These are phyloP conservation scores for Echinops telfairi DNA, from an alignment of 2,113 vertebrate species.

Conservation along the genomic window DNA sequence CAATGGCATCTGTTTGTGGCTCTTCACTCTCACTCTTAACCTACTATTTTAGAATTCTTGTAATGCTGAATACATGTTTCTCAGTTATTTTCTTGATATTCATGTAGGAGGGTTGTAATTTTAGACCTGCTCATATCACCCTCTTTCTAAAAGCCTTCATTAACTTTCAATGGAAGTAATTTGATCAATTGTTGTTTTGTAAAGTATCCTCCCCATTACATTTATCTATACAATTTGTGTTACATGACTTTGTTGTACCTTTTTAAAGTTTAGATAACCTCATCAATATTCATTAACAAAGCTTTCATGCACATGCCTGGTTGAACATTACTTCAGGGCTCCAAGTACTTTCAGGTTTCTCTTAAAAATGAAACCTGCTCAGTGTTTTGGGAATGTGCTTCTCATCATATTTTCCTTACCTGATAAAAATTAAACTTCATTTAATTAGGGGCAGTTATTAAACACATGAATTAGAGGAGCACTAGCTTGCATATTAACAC, in stretches of 20 bases:
- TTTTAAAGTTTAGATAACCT: neutral
- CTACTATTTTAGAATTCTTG: neutral
- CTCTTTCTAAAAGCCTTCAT: neutral
- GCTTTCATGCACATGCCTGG: neutral
- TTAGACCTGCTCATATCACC: neutral
- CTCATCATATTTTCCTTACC: conserved; percentile 28
- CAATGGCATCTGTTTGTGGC: neutral
- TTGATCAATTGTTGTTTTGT: neutral
- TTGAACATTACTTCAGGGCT: neutral
- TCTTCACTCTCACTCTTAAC: neutral
- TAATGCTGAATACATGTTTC: neutral
- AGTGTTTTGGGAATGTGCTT: conserved; percentile 19
- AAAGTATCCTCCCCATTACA: neutral
- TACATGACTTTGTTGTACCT: neutral
- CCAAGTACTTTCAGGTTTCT: neutral
- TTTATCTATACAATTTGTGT: neutral
- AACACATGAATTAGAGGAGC: conserved; percentile 30
- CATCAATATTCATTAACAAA: neutral
- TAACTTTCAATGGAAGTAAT: conserved; percentile 9
- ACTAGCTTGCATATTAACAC: conserved; percentile 43
- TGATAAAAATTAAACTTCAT: conserved; percentile 47
- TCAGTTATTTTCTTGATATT: neutral
- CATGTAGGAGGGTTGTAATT: neutral
- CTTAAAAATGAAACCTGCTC: conserved; percentile 38
- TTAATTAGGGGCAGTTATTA: conserved; percentile 49